These are phyloP conservation scores for Leptopterna dolabrata DNA, from an alignment of 2,888 invertebrate genomes.

Conservation along the genomic window DNA sequence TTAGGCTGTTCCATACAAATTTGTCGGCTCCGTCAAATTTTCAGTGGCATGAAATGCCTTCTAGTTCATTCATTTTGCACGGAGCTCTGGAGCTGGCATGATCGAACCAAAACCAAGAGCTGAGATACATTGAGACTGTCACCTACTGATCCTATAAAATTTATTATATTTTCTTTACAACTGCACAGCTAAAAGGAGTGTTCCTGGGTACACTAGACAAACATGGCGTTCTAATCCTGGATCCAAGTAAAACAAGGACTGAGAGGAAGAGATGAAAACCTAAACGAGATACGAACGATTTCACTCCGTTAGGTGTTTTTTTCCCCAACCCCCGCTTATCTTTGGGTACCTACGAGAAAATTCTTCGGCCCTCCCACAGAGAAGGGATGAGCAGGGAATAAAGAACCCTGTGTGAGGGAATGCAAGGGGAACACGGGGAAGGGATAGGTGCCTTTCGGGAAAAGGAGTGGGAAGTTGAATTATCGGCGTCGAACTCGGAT, in stretches of 20 bases:
- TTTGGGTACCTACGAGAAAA: not conserved
- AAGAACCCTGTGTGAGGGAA: not conserved
- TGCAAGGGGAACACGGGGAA: not conserved
- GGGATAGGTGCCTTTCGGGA: not conserved
- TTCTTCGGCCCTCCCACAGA: not conserved
- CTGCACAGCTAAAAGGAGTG: too few relatives aligned
- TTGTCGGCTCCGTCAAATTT: too few relatives aligned
- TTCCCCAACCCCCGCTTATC: not conserved
- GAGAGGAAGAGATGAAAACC: not conserved
- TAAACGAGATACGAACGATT: not conserved
- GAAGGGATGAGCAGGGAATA: not conserved
- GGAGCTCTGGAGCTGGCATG: too few relatives aligned
- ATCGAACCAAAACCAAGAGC: too few relatives aligned
- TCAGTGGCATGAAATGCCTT: too few relatives aligned
- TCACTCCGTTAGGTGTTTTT: not conserved
- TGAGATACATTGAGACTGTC: too few relatives aligned
- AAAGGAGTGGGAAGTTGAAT: not conserved
- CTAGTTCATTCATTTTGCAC: too few relatives aligned
- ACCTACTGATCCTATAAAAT: too few relatives aligned
- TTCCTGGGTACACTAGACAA: too few relatives aligned
- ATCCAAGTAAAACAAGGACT: not conserved
- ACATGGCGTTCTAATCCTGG: not conserved
- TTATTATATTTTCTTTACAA: too few relatives aligned
- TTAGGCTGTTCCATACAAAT: too few relatives aligned
- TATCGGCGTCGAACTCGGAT: constrained; percentile 11